A percentile compares a stretch with the other conserved stretches of the same genome.
These are phyloP conservation scores for Lipophrys pholis DNA, from an alignment of 2,113 vertebrate genomes.

Conservation along the genomic window DNA sequence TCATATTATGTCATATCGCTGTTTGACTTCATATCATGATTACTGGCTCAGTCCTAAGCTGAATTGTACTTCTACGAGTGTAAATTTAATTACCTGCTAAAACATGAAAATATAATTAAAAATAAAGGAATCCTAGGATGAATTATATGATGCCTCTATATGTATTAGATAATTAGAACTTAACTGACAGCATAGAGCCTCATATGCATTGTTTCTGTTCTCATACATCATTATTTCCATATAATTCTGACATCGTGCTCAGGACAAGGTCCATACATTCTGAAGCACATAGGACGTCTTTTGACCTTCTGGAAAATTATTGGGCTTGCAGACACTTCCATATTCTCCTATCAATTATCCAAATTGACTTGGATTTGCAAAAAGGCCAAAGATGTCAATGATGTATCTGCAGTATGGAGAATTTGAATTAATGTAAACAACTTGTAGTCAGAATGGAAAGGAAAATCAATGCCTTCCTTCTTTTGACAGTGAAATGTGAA, in stretches of 20 bases:
- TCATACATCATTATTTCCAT: too few relatives aligned
- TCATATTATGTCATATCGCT: too few relatives aligned
- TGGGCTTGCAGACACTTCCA: conserved; percentile 39
- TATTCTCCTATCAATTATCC: conserved; percentile 42
- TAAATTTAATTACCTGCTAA: too few relatives aligned
- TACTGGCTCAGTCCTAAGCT: too few relatives aligned
- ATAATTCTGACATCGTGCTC: too few relatives aligned
- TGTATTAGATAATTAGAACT: too few relatives aligned
- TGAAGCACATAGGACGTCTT: background rate
- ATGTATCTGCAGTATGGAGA: conserved; percentile 11
- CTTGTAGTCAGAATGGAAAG: background rate
- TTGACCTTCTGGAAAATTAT: conserved; percentile 28
- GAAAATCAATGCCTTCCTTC: background rate
- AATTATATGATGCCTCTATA: background rate
- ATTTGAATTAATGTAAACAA: conserved; percentile 6
- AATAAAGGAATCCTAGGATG: too few relatives aligned
- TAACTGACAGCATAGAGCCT: too few relatives aligned
- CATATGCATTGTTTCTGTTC: too few relatives aligned
- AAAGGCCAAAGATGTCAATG: conserved; percentile 54
- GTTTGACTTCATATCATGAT: too few relatives aligned
- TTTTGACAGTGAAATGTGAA: conserved; percentile 5
- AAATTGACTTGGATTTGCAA: conserved; percentile 41
- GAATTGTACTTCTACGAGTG: too few relatives aligned
- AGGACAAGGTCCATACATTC: background rate
- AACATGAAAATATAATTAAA: too few relatives aligned